phyloP scores from a whole-genome alignment of 2,113 vertebrate species.

The Ptychochromis oligacanthus region DNA sequence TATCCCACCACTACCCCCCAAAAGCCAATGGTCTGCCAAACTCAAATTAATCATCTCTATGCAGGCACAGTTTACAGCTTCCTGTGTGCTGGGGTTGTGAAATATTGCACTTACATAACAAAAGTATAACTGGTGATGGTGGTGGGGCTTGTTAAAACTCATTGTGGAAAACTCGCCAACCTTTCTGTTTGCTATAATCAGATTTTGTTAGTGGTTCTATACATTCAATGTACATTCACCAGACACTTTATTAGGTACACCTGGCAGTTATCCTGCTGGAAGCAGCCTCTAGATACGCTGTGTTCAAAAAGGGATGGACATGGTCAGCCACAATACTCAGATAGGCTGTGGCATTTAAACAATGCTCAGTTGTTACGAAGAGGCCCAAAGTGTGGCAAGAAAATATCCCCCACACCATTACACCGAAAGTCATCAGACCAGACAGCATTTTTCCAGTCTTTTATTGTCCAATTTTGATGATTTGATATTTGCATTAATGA shows the following conservation, averaged over 20 bases:
- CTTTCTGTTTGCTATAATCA: neutral
- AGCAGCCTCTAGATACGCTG: neutral
- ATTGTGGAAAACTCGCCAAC: neutral
- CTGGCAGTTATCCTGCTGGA: neutral
- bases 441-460: no score
- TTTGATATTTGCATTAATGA: neutral
- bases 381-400: neutral
- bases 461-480: neutral
- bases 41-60: neutral
- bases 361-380: neutral
- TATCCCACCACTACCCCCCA: neutral
- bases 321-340: neutral
- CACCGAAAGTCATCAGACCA: no score
- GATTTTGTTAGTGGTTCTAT: neutral
- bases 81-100: slow-evolving; percentile 2
- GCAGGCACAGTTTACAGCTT: neutral
- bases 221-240: neutral
- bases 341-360: neutral
- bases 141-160: neutral
- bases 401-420: neutral
- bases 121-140: neutral
- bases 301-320: neutral
- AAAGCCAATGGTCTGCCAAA: neutral
- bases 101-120: neutral
- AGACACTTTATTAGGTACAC: neutral